Percentiles rank a stretch among this genome's conserved stretches.
These are phyloP conservation scores for Lagria hirta DNA, from an alignment of 2,888 invertebrate species.

Conservation along the genomic window DNA sequence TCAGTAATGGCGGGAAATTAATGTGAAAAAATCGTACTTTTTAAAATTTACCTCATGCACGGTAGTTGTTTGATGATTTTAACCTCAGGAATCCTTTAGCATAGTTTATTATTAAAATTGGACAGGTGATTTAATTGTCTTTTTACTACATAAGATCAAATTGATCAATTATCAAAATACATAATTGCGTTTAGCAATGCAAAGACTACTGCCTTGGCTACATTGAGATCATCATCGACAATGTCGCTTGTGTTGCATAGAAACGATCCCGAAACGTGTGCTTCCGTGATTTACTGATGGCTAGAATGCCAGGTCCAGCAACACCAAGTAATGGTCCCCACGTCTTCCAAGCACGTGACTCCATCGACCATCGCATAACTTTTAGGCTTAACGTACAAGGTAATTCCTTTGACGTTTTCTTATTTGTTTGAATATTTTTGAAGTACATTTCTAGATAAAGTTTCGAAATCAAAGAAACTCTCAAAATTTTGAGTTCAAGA, in stretches of 20 bases:
- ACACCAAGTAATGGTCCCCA: conserved; percentile 26
- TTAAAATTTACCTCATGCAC: conserved; percentile 9
- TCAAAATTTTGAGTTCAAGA: too few species aligned
- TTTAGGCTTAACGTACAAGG: too few species aligned
- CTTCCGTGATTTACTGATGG: conserved; percentile 31
- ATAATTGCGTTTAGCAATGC: too few species aligned
- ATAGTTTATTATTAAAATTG: too few species aligned
- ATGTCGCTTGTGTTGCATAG: conserved; percentile 25
- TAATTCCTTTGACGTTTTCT: too few species aligned
- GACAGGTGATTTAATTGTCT: conserved; percentile 24
- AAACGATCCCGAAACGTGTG: conserved; percentile 29
- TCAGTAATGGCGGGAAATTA: conserved; percentile 13
- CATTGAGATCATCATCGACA: conserved; percentile 25
- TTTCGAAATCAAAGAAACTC: too few species aligned
- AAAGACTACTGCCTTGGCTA: conserved; percentile 23
- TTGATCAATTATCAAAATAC: conserved; percentile 27
- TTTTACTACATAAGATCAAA: too few species aligned
- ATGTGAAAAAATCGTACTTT: conserved; percentile 10
- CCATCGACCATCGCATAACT: conserved; percentile 19
- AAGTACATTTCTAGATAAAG: too few species aligned
- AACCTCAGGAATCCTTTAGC: too few species aligned
- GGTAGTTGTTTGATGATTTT: too few species aligned
- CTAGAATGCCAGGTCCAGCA: conserved; percentile 24
- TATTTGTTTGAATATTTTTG: too few species aligned
- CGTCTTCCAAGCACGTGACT: conserved; percentile 28